A percentile compares a stretch with the other conserved stretches of the same genome.
Conservation (phyloP, 2,888 invertebrate genomes). For the Eulithis prunata region DNA sequence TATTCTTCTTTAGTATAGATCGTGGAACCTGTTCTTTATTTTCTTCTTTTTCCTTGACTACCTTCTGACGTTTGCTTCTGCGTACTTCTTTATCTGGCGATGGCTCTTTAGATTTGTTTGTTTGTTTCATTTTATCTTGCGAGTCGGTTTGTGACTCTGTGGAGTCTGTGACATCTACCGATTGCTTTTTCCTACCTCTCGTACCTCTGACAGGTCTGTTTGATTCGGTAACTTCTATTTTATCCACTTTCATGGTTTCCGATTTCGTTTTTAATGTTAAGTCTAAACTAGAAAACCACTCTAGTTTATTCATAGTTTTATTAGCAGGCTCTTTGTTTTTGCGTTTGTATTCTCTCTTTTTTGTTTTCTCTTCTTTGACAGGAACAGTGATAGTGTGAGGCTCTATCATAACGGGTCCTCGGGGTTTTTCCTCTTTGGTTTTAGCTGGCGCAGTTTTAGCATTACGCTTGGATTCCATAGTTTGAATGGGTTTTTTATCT, state of each 20-base stretch:
- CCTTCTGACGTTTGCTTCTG: slow-evolving; percentile 62
- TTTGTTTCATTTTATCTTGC: slow-evolving; percentile 23
- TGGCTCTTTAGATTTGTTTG: slow-evolving; percentile 28
- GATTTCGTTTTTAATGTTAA: slow-evolving; percentile 20
- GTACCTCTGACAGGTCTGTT: slow-evolving; percentile 40
- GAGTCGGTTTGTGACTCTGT: slow-evolving; percentile 33
- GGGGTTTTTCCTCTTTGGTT: slow-evolving; percentile 28
- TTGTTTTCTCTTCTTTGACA: slow-evolving; percentile 25
- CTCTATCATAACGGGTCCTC: slow-evolving; percentile 27
- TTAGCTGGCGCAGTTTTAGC: slow-evolving; percentile 19
- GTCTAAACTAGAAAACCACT: background rate
- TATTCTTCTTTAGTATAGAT: slow-evolving; percentile 48
- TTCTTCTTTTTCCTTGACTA: slow-evolving; percentile 46
- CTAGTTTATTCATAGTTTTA: slow-evolving; percentile 12
- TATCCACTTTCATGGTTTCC: slow-evolving; percentile 29
- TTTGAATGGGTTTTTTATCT: slow-evolving; percentile 13
- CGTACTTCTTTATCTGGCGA: slow-evolving; percentile 55
- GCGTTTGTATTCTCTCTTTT: slow-evolving; percentile 25
- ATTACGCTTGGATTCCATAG: slow-evolving; percentile 26
- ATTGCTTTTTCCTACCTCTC: slow-evolving; percentile 52
- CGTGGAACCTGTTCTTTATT: slow-evolving; percentile 39
- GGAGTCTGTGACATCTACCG: slow-evolving; percentile 23
- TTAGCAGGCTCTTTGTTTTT: slow-evolving; percentile 23
- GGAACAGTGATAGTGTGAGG: slow-evolving; percentile 25
- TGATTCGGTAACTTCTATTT: background rate